phyloP scores from a whole-genome alignment of 2,888 invertebrate genomes.

The Oithona nana region DNA sequence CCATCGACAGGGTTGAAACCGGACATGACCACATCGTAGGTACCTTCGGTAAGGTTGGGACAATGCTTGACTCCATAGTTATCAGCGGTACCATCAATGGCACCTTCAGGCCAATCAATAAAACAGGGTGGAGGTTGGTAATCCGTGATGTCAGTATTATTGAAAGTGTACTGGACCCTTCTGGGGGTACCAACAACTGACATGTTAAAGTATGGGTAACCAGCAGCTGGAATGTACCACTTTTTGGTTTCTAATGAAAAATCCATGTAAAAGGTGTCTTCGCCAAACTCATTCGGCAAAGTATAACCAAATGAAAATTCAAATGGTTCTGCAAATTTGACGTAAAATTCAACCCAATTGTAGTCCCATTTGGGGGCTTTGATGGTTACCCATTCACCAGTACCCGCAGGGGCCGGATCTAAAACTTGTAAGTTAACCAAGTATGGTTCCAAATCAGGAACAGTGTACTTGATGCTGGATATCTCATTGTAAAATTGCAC shows the following conservation, averaged over 20 bases:
- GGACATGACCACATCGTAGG: constrained; percentile 3
- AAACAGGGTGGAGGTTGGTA: constrained; percentile 3
- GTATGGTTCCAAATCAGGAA: not conserved
- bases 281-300: not conserved
- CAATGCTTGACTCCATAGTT: not conserved
- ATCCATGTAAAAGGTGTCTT: not conserved
- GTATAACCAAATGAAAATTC: not conserved
- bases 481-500: not conserved
- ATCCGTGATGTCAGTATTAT: not conserved
- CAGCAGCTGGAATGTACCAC: constrained; percentile 1
- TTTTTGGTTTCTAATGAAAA: not conserved
- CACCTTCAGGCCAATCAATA: constrained; percentile 3
- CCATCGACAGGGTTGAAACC: constrained; percentile 11
- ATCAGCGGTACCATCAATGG: not conserved
- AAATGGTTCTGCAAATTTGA: not conserved
- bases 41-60: constrained; percentile 1
- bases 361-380: not conserved
- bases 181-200: not conserved
- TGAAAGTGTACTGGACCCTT: constrained; percentile 3
- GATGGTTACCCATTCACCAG: not conserved
- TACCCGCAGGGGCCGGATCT: not conserved
- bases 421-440: not conserved
- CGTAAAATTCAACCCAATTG: constrained; percentile 1
- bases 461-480: not conserved
- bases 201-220: not conserved